These are phyloP conservation scores for Montipora efflorescens DNA, from an alignment of 64 coral and sea anemone genomes.

Conservation along the genomic window DNA sequence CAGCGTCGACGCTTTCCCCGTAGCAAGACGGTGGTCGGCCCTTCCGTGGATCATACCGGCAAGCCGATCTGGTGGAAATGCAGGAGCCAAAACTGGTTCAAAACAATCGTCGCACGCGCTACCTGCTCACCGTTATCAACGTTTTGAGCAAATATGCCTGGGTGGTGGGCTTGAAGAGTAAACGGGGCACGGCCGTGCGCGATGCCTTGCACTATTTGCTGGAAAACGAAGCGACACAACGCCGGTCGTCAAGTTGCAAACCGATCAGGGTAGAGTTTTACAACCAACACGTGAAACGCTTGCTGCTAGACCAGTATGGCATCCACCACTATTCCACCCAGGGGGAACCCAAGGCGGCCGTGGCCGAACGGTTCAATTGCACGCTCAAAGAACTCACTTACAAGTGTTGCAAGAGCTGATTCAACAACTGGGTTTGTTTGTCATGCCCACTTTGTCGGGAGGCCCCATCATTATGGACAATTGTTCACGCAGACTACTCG, in stretches of 20 bases:
- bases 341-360: not conserved
- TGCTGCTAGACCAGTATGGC: not conserved
- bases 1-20: too few relatives aligned
- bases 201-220: not conserved
- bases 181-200: not conserved
- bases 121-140: not conserved
- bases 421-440: not conserved
- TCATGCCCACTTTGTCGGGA: not conserved
- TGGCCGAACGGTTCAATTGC: not conserved
- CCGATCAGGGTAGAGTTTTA: not conserved
- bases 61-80: not conserved
- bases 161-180: not conserved
- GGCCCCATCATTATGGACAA: not conserved
- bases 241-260: not conserved
- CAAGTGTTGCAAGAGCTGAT: not conserved
- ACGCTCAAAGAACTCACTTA: too few relatives aligned
- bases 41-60: too few relatives aligned
- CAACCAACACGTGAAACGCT: not conserved
- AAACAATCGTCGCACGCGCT: not conserved
- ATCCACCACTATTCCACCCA: conserved; percentile 1
- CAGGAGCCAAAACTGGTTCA: not conserved
- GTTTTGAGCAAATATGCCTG: not conserved
- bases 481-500: not conserved
- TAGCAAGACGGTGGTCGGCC: too few relatives aligned
- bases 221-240: not conserved